Percentiles rank a stretch among this genome's conserved stretches.
These are phyloP conservation scores for Acanthisitta chloris DNA, from an alignment of 2,113 vertebrate genomes.

Conservation along the genomic window DNA sequence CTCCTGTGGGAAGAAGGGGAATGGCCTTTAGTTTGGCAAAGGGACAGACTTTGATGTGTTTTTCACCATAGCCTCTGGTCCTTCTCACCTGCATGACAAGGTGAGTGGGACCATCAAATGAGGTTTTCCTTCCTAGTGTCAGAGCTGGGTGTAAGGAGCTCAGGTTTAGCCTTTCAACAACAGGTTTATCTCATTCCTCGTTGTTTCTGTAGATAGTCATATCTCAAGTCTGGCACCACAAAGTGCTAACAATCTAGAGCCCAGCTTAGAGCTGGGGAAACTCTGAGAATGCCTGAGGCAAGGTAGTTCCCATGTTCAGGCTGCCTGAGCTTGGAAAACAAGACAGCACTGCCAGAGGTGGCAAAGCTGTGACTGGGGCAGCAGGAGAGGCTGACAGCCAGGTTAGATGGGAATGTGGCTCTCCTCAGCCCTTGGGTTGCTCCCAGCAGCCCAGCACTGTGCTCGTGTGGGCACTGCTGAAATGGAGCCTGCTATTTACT, in stretches of 20 bases:
- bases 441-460: background rate
- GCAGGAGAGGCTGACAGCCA: background rate
- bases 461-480: fast-evolving
- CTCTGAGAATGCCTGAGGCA: background rate
- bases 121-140: background rate
- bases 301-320: background rate
- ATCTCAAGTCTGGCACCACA: background rate
- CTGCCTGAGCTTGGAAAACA: background rate
- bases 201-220: fast-evolving
- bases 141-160: background rate
- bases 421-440: background rate
- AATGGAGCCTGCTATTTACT: background rate
- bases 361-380: background rate
- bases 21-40: background rate
- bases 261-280: background rate
- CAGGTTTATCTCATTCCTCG: background rate
- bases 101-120: background rate
- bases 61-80: background rate
- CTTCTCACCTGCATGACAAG: background rate
- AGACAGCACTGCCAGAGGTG: background rate
- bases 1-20: background rate
- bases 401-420: fast-evolving
- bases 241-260: background rate
- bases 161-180: background rate
- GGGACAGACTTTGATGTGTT: background rate